Conservation (phyloP, 2,113 vertebrate genomes). For the Gobiocypris rarus region DNA sequence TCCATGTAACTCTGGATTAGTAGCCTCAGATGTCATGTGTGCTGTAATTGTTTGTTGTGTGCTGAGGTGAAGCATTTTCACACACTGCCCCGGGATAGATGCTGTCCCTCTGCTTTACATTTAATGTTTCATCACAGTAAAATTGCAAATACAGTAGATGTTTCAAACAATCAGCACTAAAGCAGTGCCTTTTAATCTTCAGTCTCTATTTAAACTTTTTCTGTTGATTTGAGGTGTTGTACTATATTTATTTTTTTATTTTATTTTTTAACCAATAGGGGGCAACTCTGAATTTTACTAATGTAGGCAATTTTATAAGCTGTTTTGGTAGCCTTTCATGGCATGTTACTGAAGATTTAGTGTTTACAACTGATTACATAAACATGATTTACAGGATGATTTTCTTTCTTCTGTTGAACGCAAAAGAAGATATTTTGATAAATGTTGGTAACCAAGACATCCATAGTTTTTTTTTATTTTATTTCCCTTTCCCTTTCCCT, state of each 20-base stretch:
- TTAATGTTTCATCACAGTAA: neutral
- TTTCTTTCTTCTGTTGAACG: too few species aligned
- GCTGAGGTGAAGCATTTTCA: neutral
- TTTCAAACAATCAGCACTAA: constrained; percentile 1
- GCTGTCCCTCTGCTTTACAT: neutral
- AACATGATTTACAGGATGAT: neutral
- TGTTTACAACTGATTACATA: neutral
- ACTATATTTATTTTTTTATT: too few species aligned
- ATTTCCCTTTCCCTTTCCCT: too few species aligned
- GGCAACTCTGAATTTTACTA: neutral
- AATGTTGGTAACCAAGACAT: too few species aligned
- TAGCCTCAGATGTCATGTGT: neutral
- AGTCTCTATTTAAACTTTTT: neutral
- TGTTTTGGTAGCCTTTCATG: neutral
- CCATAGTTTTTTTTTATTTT: too few species aligned
- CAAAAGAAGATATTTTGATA: too few species aligned
- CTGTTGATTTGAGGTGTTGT: neutral
- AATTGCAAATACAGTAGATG: neutral
- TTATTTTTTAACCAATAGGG: neutral
- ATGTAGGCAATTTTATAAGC: neutral
- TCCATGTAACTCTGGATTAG: neutral
- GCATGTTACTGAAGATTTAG: neutral
- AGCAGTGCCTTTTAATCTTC: neutral
- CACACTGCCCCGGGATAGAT: neutral
- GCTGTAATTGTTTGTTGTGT: neutral